Evolutionary conservation across 1,140 invertebrate species (phyloP).

Genomic region (Drosophila pseudoananassae): DNA sequence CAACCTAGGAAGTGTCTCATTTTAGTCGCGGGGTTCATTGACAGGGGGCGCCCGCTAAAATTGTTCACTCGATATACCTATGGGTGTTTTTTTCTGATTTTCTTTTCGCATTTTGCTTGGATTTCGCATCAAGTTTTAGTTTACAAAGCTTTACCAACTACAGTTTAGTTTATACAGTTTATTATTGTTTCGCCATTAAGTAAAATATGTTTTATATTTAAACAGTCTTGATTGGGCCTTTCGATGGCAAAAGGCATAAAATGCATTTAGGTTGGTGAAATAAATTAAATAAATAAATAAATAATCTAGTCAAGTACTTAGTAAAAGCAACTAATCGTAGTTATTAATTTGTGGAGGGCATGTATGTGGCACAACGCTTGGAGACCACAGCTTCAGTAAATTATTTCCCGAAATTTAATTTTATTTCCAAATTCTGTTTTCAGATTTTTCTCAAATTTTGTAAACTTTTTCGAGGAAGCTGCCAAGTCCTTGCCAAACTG

Average conservation of each 20-base stretch:
- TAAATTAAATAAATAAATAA: neutral
- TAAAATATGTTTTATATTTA: conserved; percentile 64
- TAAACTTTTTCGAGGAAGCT: too few relatives aligned
- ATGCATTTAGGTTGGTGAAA: conserved; percentile 44
- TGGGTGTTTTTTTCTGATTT: conserved; percentile 67
- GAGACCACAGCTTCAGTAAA: too few relatives aligned
- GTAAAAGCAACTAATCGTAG: too few relatives aligned
- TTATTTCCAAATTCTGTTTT: too few relatives aligned
- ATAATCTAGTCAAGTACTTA: too few relatives aligned
- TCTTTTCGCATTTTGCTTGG: conserved; percentile 37
- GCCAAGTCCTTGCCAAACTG: neutral
- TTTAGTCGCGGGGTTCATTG: conserved; percentile 41
- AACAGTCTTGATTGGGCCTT: conserved; percentile 75
- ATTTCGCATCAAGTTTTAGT: conserved; percentile 40
- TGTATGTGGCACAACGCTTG: too few relatives aligned
- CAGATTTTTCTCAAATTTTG: too few relatives aligned
- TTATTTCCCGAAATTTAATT: too few relatives aligned
- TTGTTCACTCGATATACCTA: conserved; percentile 78
- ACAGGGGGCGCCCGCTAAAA: conserved; percentile 54
- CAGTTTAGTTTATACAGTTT: conserved; percentile 44
- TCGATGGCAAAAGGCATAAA: conserved; percentile 57
- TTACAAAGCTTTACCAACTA: conserved; percentile 65
- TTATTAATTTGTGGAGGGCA: too few relatives aligned
- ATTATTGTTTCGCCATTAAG: conserved; percentile 69
- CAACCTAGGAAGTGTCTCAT: conserved; percentile 70